phyloP scores from a whole-genome alignment of 2,888 invertebrate genomes.

The Dryobota labecula region DNA sequence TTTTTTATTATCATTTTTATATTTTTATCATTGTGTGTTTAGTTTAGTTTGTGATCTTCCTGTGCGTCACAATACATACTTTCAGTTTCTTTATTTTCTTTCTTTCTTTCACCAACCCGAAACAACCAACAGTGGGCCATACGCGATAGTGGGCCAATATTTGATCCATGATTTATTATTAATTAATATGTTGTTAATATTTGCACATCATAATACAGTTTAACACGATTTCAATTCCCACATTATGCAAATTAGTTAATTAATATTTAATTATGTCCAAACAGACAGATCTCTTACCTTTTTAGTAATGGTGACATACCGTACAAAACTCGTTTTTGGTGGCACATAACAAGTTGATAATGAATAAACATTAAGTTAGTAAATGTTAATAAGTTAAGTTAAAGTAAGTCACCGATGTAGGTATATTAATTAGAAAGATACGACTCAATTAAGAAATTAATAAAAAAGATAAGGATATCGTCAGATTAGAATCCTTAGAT shows the following conservation, averaged over 20 bases:
- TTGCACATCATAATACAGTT: conserved; percentile 25
- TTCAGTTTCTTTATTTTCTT: too few species aligned
- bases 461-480: conserved; percentile 28
- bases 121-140: not conserved
- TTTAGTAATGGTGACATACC: conserved; percentile 16
- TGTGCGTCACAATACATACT: too few species aligned
- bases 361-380: conserved; percentile 15
- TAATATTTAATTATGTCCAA: conserved; percentile 26
- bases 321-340: conserved; percentile 14
- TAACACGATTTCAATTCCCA: conserved; percentile 7
- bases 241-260: conserved; percentile 47
- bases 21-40: too few species aligned
- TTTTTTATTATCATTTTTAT: too few species aligned
- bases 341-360: conserved; percentile 17
- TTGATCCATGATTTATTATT: conserved; percentile 24
- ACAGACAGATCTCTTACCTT: conserved; percentile 14
- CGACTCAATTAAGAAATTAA: conserved; percentile 46
- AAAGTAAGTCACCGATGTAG: conserved; percentile 27
- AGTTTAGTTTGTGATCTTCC: too few species aligned
- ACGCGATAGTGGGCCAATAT: conserved; percentile 1
- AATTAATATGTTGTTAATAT: conserved; percentile 22
- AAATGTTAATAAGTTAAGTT: conserved; percentile 9
- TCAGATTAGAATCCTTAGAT: conserved; percentile 23
- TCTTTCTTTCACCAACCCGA: not conserved
- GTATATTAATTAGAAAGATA: conserved; percentile 36